A percentile compares a stretch with the other conserved stretches of the same genome.
Evolutionary conservation across 2,888 invertebrate genomes (phyloP).

Genomic region (Halocaridina rubra): DNA sequence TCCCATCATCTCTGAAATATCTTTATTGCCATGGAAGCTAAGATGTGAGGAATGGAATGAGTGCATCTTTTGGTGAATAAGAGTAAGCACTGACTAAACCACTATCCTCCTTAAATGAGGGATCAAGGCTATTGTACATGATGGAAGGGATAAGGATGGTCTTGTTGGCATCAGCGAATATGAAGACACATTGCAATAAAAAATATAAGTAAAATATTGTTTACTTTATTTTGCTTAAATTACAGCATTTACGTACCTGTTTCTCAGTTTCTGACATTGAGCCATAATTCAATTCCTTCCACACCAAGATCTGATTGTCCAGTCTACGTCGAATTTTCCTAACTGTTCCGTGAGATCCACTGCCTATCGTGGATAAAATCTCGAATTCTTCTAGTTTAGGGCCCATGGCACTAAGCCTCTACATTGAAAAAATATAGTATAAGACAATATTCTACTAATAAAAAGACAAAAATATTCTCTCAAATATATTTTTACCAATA

Average conservation of each 20-base stretch:
- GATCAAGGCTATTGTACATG: too few relatives aligned
- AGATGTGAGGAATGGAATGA: too few relatives aligned
- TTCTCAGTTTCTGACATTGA: slow-evolving; percentile 72
- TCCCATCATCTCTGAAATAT: too few relatives aligned
- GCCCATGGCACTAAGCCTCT: slow-evolving; percentile 59
- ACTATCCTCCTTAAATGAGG: too few relatives aligned
- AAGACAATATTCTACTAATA: too few relatives aligned
- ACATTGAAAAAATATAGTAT: neutral
- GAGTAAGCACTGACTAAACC: too few relatives aligned
- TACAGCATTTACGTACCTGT: slow-evolving; percentile 67
- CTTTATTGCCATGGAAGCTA: too few relatives aligned
- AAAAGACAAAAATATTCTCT: neutral
- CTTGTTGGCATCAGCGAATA: too few relatives aligned
- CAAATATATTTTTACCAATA: too few relatives aligned
- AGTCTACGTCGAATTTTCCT: slow-evolving; percentile 74
- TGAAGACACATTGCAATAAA: neutral
- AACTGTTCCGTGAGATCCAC: slow-evolving; percentile 74
- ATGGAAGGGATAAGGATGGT: too few relatives aligned
- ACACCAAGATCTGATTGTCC: slow-evolving; percentile 73
- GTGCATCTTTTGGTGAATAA: too few relatives aligned
- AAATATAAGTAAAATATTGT: neutral
- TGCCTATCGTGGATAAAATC: slow-evolving; percentile 74
- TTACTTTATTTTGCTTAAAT: neutral
- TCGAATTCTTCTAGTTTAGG: slow-evolving; percentile 71
- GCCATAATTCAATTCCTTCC: slow-evolving; percentile 76